Percentiles rank a stretch among this genome's conserved stretches.
phyloP scores from a whole-genome alignment of 37 sponge, comb jelly and placozoan species.

The Agelas oroides region DNA sequence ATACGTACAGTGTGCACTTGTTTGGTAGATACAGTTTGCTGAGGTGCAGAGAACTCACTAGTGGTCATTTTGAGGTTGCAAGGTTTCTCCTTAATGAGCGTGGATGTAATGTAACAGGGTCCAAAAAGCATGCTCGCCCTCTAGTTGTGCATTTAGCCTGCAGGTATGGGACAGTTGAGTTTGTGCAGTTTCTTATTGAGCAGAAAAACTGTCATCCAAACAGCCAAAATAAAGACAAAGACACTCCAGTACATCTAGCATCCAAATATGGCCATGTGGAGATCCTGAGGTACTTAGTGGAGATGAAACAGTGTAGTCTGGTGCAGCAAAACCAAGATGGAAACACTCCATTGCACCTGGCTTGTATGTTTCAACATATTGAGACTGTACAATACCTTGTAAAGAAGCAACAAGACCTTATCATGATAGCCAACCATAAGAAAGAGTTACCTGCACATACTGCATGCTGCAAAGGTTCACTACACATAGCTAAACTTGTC shows the following conservation, averaged over 20 bases:
- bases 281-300: background rate
- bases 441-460: background rate
- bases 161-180: background rate
- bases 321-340: background rate
- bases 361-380: background rate
- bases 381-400: background rate
- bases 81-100: too few species aligned
- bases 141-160: slow-evolving; percentile 11
- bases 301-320: background rate
- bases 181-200: slow-evolving; percentile 12
- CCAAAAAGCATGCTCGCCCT: background rate
- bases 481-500: background rate
- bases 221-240: background rate
- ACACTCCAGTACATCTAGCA: slow-evolving; percentile 23
- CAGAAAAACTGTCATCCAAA: slow-evolving; percentile 17
- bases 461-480: background rate
- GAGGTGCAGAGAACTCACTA: too few species aligned
- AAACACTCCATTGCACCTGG: background rate
- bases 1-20: too few species aligned
- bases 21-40: too few species aligned
- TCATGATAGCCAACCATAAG: background rate
- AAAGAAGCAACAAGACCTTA: background rate
- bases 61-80: too few species aligned
- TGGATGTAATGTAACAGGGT: too few species aligned
- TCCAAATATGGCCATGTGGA: background rate